Evolutionary conservation across 2,797 vertebrate species (phyloP).

Genomic region (Paguma larvata): DNA sequence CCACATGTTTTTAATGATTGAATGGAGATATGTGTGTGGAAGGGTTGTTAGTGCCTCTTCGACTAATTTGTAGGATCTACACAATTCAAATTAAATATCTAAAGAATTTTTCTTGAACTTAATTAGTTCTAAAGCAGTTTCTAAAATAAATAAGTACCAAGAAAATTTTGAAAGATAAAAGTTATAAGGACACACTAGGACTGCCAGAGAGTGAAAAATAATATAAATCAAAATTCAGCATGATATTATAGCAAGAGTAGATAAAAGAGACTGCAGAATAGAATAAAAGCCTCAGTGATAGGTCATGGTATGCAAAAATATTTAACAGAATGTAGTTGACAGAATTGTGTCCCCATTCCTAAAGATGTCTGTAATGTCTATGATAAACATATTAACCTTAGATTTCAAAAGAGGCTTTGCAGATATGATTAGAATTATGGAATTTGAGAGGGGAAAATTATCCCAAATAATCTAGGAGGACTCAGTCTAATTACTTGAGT

Average conservation of each 20-base stretch:
- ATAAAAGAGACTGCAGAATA: background rate
- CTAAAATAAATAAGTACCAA: background rate
- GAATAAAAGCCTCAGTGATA: background rate
- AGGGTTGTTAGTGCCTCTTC: background rate
- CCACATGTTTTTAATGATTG: background rate
- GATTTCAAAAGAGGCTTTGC: background rate
- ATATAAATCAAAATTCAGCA: background rate
- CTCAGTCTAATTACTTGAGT: background rate
- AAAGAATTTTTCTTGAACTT: background rate
- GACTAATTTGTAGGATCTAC: background rate
- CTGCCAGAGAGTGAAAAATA: background rate
- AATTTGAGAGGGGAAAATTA: background rate
- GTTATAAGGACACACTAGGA: background rate
- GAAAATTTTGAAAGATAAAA: background rate
- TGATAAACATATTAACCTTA: background rate
- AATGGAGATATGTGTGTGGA: background rate
- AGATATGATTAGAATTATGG: background rate
- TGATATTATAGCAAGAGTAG: background rate
- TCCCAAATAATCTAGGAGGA: background rate
- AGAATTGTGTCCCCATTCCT: background rate
- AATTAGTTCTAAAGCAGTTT: background rate
- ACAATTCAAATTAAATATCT: conserved; percentile 7
- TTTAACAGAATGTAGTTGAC: background rate
- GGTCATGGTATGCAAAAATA: background rate
- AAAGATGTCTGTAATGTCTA: background rate